Evolutionary conservation across 2,797 vertebrate genomes (phyloP).

Genomic region (Neosilurus hyrtlii): DNA sequence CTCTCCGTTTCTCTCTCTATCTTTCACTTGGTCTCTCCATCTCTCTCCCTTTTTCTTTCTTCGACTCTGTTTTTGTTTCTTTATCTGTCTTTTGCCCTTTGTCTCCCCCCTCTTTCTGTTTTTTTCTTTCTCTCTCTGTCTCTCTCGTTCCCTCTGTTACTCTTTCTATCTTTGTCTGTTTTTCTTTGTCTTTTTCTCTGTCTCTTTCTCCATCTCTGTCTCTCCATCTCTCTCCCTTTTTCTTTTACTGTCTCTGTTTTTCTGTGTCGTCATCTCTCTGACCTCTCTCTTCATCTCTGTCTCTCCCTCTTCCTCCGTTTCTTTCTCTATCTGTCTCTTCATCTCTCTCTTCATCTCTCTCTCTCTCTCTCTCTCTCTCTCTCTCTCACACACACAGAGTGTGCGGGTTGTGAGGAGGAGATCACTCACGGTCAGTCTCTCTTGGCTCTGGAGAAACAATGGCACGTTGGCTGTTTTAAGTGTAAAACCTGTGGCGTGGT

Average conservation of each 20-base stretch:
- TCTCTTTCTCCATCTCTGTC: neutral
- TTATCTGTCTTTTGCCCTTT: no score
- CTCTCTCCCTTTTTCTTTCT: no score
- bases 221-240: neutral
- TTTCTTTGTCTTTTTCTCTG: neutral
- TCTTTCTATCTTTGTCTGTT: neutral
- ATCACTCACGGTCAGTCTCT: slow-evolving; percentile 94
- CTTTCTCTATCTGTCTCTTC: no score
- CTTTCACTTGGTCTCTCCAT: no score
- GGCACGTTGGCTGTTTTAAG: slow-evolving; percentile 97
- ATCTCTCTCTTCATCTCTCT: neutral
- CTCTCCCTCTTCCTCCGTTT: neutral
- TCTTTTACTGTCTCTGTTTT: neutral
- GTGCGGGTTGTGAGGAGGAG: slow-evolving; percentile 90
- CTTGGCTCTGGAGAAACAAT: slow-evolving; percentile 92
- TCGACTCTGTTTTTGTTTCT: no score
- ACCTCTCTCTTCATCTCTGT: neutral
- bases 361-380: slow-evolving; percentile 6
- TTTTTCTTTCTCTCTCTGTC: no score
- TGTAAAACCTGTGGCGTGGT: slow-evolving; percentile 85
- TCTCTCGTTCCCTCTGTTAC: no score
- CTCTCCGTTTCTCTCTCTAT: no score
- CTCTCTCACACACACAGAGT: slow-evolving; percentile 72
- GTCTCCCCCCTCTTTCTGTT: no score
- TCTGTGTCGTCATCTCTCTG: fast-evolving